Evolutionary conservation across 1,140 invertebrate species (phyloP).

Genomic region (Cecropterus lyciades): DNA sequence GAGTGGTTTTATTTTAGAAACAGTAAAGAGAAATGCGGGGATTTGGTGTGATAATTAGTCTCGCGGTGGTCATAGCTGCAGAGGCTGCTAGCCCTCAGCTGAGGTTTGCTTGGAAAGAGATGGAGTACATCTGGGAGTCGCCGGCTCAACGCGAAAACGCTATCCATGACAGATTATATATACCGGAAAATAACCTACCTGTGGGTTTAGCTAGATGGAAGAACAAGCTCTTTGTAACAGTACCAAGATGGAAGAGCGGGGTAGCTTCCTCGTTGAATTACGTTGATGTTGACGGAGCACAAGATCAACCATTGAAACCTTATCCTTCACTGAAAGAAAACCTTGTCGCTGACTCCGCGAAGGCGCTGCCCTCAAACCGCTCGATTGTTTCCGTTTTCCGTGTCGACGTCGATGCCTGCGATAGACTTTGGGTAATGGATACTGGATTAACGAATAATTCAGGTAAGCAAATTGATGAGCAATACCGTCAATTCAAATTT

Average conservation of each 20-base stretch:
- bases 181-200: constrained; percentile 89
- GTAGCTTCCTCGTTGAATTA: constrained; percentile 90
- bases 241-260: constrained; percentile 91
- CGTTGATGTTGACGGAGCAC: constrained; percentile 84
- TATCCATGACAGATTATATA: constrained; percentile 86
- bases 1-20: constrained; percentile 1
- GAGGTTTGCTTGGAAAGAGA: constrained; percentile 88
- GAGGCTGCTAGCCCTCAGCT: constrained; percentile 87
- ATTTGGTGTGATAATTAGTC: constrained; percentile 54
- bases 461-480: constrained; percentile 71
- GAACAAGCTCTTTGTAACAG: constrained; percentile 91
- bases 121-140: constrained; percentile 89
- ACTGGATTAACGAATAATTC: constrained; percentile 90
- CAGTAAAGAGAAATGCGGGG: constrained; percentile 63
- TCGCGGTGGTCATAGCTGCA: constrained; percentile 55
- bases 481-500: neutral
- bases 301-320: constrained; percentile 87
- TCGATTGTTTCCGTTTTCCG: constrained; percentile 88
- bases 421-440: constrained; percentile 91
- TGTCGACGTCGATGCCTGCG: constrained; percentile 87
- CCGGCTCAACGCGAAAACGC: constrained; percentile 85
- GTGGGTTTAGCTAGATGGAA: constrained; percentile 89
- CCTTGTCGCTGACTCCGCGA: constrained; percentile 79
- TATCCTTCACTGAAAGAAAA: constrained; percentile 89
- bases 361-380: constrained; percentile 80